Conservation (phyloP, 1,140 invertebrate genomes). For the Druon quercuslanigerum region DNA sequence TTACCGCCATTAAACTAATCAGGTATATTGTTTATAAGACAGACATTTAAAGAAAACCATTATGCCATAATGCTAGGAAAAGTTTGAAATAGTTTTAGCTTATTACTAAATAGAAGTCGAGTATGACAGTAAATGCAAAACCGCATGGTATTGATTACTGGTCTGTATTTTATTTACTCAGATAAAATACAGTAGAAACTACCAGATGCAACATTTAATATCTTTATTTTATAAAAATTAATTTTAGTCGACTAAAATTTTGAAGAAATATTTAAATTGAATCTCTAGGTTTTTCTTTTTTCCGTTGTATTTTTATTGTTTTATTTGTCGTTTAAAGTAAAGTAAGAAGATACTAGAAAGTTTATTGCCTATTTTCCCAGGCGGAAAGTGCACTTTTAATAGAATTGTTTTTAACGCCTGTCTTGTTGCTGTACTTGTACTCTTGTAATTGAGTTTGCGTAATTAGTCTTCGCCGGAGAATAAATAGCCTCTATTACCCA, state of each 20-base stretch:
- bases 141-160: too few relatives aligned
- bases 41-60: background rate
- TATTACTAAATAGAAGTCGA: too few relatives aligned
- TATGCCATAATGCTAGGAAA: too few relatives aligned
- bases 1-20: background rate
- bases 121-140: too few relatives aligned
- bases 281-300: background rate
- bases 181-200: too few relatives aligned
- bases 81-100: too few relatives aligned
- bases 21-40: background rate
- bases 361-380: slow-evolving; percentile 25
- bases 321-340: background rate
- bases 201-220: too few relatives aligned
- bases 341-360: background rate
- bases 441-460: slow-evolving; percentile 29
- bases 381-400: slow-evolving; percentile 28
- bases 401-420: slow-evolving; percentile 31
- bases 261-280: too few relatives aligned
- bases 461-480: slow-evolving; percentile 25
- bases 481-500: slow-evolving; percentile 26
- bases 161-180: too few relatives aligned
- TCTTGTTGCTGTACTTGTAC: slow-evolving; percentile 28
- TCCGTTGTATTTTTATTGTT: background rate
- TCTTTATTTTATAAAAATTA: too few relatives aligned
- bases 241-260: too few relatives aligned